Evolutionary conservation across 2,113 vertebrate species (phyloP).

Genomic region (Proterorhinus semilunaris): DNA sequence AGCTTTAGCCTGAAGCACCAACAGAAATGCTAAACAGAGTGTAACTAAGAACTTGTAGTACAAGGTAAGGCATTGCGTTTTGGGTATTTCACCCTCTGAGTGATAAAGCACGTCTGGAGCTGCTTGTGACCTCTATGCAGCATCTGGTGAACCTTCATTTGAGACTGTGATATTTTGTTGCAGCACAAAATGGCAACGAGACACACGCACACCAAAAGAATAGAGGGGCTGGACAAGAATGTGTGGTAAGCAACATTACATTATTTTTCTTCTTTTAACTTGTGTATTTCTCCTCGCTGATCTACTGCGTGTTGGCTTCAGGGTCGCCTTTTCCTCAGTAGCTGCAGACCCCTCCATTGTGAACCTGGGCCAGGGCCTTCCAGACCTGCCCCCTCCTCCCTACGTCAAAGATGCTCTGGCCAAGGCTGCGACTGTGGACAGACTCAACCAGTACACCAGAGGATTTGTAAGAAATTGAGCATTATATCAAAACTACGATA

Average conservation of each 20-base stretch:
- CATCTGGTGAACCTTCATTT: too few species aligned
- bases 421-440: constrained; percentile 79
- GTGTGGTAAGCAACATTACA: constrained; percentile 80
- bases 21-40: too few species aligned
- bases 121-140: neutral
- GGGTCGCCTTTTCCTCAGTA: constrained; percentile 89
- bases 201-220: constrained; percentile 87
- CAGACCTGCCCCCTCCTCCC: constrained; percentile 88
- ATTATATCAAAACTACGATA: neutral
- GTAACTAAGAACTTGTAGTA: too few species aligned
- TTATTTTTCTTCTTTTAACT: constrained; percentile 33
- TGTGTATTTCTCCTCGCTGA: neutral
- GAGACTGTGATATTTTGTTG: constrained; percentile 41
- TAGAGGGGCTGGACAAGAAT: constrained; percentile 90
- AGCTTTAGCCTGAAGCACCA: too few species aligned
- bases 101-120: neutral
- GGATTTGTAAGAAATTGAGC: constrained; percentile 84
- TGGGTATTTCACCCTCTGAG: neutral
- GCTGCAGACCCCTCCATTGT: constrained; percentile 88
- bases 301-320: constrained; percentile 41
- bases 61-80: too few species aligned
- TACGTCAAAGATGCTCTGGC: constrained; percentile 87
- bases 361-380: constrained; percentile 91
- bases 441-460: constrained; percentile 92
- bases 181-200: constrained; percentile 78